Base-by-base conservation (phyloP, 2,797 vertebrate genomes). In the Lithobates sylvaticus region DNA sequence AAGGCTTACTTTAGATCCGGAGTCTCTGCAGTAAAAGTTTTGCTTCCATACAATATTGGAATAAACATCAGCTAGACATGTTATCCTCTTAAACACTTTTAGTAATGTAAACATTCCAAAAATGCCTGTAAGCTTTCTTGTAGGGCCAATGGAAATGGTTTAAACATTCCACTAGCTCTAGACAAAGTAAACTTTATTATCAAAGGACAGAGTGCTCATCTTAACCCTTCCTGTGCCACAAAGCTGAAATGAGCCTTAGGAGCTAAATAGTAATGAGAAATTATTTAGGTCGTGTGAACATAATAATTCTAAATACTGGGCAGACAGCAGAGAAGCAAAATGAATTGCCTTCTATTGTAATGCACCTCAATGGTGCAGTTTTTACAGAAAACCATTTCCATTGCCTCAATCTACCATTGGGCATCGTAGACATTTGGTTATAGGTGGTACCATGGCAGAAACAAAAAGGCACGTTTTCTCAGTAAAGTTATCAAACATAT, bases 61-160 rank as follows among this genome's bases (percentile, higher is more conserved):
- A 79, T 74, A 73, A 69, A 83, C 70, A 78, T 74, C 74, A 83
- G 68, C 36, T 58, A 84, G 81, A 79, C 86, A 79, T 78, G 47
- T 78, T 83, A 83, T 83, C 81, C 81, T 87, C 80, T 78, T 83
- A 86, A 87, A 83, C 81, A 87, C 81, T 78, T 78, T 84, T 83
- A 83, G 86, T 47, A 87, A 87, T 87, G 81, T 84, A 87, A 87
- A 87, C 86, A 87, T 87, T 87, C 86, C 86, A 83, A 83, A 87
- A 84, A 87, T 87, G 76, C 81, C 81, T 87, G 86, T 79, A 84
- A 84, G 86, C 75, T 87, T 87, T 87, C 78, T 36, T 78, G 65
- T 78, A 84, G 70, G 70, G 50, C 76, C 27, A 54, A 16, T 29
- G 58, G 81, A 84, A 79, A 79, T 74, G 76, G 74, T 42, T 79